These are phyloP conservation scores for Mormyrus proboscirostris DNA, from an alignment of 2,797 vertebrate species.

Conservation along the genomic window DNA sequence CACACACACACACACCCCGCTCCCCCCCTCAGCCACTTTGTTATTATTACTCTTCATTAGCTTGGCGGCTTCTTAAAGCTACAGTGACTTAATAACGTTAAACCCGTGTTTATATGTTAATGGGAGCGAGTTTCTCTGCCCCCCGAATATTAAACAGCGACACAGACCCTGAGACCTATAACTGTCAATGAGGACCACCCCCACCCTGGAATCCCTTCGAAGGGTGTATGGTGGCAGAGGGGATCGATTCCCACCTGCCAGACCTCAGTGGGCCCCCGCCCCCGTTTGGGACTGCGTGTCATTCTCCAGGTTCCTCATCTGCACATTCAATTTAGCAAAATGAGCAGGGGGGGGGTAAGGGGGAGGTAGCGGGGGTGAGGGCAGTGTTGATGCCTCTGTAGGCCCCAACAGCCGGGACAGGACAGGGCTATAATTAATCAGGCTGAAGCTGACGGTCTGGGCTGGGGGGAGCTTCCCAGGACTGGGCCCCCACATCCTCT, in stretches of 20 bases:
- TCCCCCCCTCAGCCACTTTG: neutral
- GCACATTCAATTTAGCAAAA: constrained; percentile 10
- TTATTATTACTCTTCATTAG: constrained; percentile 13
- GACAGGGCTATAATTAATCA: constrained; percentile 9
- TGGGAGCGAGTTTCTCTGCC: neutral
- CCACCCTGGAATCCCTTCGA: neutral
- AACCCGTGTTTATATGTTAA: neutral
- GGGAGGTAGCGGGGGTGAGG: too few relatives aligned
- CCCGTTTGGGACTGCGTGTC: neutral
- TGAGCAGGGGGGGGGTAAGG: neutral
- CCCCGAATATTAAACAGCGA: neutral
- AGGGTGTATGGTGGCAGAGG: neutral
- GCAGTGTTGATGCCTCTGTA: neutral
- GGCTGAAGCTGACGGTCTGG: neutral
- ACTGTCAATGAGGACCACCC: neutral
- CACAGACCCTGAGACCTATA: neutral
- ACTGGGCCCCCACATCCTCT: neutral
- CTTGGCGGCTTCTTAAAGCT: neutral
- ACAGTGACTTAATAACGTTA: neutral
- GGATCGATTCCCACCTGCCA: neutral
- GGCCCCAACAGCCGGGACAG: neutral
- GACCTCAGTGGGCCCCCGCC: neutral
- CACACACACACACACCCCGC: neutral
- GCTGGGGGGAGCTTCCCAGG: neutral
- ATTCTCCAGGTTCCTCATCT: neutral